Conservation (phyloP, 2,797 vertebrate genomes). For the Hyperoplus lanceolatus region DNA sequence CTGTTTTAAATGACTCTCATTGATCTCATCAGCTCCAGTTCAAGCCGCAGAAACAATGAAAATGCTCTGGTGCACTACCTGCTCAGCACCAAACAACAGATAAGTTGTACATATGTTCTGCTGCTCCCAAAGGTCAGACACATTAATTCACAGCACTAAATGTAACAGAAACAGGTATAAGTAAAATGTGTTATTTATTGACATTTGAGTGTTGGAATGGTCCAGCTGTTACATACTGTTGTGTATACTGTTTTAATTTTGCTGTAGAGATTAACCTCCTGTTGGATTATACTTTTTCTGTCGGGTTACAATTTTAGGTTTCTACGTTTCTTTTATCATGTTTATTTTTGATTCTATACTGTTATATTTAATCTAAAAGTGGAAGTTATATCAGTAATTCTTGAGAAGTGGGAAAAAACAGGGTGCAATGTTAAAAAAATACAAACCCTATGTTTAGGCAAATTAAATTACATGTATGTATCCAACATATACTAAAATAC, state of each 20-base stretch:
- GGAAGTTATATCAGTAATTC: not conserved
- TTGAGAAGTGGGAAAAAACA: too few relatives aligned
- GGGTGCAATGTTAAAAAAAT: too few relatives aligned
- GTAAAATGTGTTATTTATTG: not conserved
- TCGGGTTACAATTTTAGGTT: not conserved
- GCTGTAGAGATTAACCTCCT: not conserved
- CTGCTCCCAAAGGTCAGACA: not conserved
- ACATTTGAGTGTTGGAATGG: not conserved
- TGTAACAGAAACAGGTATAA: not conserved
- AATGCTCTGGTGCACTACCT: not conserved
- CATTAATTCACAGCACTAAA: not conserved
- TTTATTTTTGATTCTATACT: not conserved
- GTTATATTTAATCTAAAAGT: not conserved
- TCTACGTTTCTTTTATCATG: not conserved
- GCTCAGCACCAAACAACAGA: not conserved
- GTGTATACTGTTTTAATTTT: not conserved
- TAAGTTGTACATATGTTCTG: not conserved
- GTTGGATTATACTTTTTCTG: not conserved
- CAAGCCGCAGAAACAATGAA: not conserved
- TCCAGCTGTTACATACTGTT: constrained; percentile 3
- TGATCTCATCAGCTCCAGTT: not conserved
- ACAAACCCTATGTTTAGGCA: too few relatives aligned
- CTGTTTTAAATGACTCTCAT: not conserved
- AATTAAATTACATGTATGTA: too few relatives aligned
- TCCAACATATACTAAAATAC: too few relatives aligned